Base-by-base conservation (phyloP, 2,113 vertebrate genomes). In the Illadopsis cleaveri region DNA sequence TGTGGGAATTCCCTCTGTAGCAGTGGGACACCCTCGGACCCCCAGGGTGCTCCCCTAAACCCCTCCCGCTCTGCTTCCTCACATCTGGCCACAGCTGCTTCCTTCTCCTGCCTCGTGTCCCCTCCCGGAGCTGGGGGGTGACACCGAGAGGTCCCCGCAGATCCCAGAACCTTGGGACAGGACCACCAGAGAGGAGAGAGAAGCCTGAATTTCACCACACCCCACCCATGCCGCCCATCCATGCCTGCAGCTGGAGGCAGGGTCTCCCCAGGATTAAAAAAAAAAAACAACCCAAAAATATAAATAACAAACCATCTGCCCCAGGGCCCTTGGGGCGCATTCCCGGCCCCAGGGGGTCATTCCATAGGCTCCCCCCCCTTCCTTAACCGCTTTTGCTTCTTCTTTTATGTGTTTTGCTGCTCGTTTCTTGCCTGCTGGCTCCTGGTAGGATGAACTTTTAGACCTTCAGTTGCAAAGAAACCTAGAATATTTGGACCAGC, bases 391-490 rank as follows among this genome's bases (percentile, higher is more conserved):
- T 98, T 98, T 97, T 98, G 98, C 98, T 98, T 98, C 97, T 98
- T 97, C 95, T 97, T 94, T 98, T 96, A 85, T 95, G 87, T 94
- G 98, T 97, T 98, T 98, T 57, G 96, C 87, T 98, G 96, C 97
- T 98, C 97, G 90, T 97, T 97, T 94, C 97, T 97, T 97, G 97
- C 96, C 97, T 97, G 96, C 97, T 98, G 98, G 98, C 97, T 97
- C 97, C 97, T 94, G 97, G 96, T 98, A 99, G 99, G 99, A 99
- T 98, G 99, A 99, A 98, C 99, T 99, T 95, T 99, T 99, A 99
- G 99, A 99, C 97, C 98, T 99, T 97, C 99, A 99, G 97, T 99
- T 99, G 96, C 99, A 99, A 98, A 99, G 99, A 98, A 99, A 99
- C 98, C 98, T 99, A 98, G 99, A 99, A 89, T 99, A 99, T 98